A percentile compares a stretch with the other conserved stretches of the same genome.
These are phyloP conservation scores for Dolichopus griseipennis DNA, from an alignment of 2,888 invertebrate genomes.

Conservation along the genomic window DNA sequence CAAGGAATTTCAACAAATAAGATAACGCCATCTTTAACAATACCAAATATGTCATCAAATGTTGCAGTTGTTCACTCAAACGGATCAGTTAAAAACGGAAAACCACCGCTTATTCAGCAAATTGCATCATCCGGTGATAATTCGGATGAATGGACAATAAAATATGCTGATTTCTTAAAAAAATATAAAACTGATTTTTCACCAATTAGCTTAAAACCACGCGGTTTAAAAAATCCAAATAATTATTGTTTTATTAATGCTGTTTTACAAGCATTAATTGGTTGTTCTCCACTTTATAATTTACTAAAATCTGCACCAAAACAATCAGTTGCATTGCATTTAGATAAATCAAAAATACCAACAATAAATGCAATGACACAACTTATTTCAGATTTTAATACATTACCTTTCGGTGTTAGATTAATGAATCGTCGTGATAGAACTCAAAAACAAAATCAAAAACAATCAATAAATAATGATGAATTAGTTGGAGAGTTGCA, in stretches of 20 bases:
- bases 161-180: constrained; percentile 62
- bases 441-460: constrained; percentile 34
- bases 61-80: neutral
- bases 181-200: constrained; percentile 70
- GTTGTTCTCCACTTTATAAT: constrained; percentile 93
- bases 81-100: neutral
- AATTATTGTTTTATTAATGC: constrained; percentile 97
- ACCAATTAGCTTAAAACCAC: constrained; percentile 70
- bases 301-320: constrained; percentile 70
- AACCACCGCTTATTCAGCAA: constrained; percentile 13
- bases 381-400: constrained; percentile 69
- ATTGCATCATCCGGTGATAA: constrained; percentile 21
- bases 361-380: constrained; percentile 84
- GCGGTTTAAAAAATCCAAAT: constrained; percentile 85
- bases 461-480: constrained; percentile 26
- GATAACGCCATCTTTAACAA: constrained; percentile 15
- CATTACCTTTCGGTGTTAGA: constrained; percentile 50
- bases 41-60: constrained; percentile 17
- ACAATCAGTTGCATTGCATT: constrained; percentile 48
- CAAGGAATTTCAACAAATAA: constrained; percentile 31
- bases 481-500: constrained; percentile 51
- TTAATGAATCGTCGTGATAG: constrained; percentile 45
- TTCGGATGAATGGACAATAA: constrained; percentile 39
- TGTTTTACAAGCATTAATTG: constrained; percentile 84
- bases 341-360: constrained; percentile 61